Base-by-base conservation (phyloP, 2,888 invertebrate species). In the Meta bourneti region DNA sequence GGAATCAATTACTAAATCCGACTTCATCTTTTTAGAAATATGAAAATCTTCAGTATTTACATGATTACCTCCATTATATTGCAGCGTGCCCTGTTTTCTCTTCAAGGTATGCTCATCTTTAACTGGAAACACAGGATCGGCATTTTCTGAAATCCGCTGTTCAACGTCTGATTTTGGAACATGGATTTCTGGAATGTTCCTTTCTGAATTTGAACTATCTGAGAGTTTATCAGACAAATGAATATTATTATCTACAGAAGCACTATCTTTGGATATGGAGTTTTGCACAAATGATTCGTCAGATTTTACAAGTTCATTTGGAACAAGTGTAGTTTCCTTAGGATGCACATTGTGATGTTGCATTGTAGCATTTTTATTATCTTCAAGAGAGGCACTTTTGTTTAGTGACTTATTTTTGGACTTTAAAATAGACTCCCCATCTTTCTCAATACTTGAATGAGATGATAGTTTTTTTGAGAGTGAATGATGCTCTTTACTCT, bases 381-480 rank as follows among this genome's bases (percentile, higher is more conserved):
- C 71, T 75, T 86, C 77, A 71, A 19, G 51, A 9, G 92, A 92
- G 92, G 92, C 92, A 92, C 92, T 92, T 92, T 88, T 89, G 77
- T 52, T 80, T 71, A 54, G 49, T 13, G 52, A 75, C 69, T 89
- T 80, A 54, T 52, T 89, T 80, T 83, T 89, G 71, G 87, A 48
- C 71, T 87, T 83, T 34, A 77, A 75, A 71, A 48, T 69, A 16
- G 91, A 71, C 49, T 86, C 54, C 20, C 54, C 20, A n/a, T n/a
- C 54, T 72, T 78, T 87, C 16, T 87, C 87, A 52, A 9, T 1
- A 71, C 11, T 82, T 20, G 91, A 87, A 91, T 78, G 51, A 70
- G 81, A 19, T 8, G 86, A 52, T 16, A 51, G 16, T 34, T 81
- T 89, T 48, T 88, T 92, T 71, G 89, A 71, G 78, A 71, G 52